These are phyloP conservation scores for Notothenia coriiceps DNA, from an alignment of 2,113 vertebrate genomes.

Conservation along the genomic window DNA sequence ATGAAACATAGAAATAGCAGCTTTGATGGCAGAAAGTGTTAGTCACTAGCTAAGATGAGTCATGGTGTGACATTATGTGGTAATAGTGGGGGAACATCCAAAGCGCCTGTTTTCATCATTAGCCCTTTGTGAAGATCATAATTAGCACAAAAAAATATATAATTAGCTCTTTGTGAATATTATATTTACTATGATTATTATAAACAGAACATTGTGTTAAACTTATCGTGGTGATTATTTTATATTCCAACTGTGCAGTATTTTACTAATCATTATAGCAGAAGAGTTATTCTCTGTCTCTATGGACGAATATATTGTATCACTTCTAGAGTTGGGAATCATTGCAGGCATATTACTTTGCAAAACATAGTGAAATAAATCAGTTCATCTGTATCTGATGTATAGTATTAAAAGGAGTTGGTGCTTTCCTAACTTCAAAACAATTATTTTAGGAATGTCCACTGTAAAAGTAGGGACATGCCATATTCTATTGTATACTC, in stretches of 20 bases:
- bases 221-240: neutral
- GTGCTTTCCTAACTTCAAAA: neutral
- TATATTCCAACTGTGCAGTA: neutral
- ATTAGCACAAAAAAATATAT: too few species aligned
- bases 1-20: conserved; percentile 1
- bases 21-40: neutral
- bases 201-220: neutral
- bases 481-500: neutral
- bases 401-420: neutral
- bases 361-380: too few species aligned
- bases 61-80: neutral
- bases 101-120: too few species aligned
- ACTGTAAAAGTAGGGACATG: neutral
- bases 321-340: neutral
- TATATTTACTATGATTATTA: neutral
- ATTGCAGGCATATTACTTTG: neutral
- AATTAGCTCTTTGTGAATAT: too few species aligned
- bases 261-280: too few species aligned
- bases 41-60: conserved; percentile 12
- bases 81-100: too few species aligned
- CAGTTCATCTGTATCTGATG: too few species aligned
- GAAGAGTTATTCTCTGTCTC: neutral
- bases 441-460: too few species aligned
- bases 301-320: neutral
- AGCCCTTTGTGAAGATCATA: neutral